Evolutionary conservation across 1,140 invertebrate species (phyloP), one percentile per base, ranked within the genome.

Genomic region (Drosophila fuyamai): DNA sequence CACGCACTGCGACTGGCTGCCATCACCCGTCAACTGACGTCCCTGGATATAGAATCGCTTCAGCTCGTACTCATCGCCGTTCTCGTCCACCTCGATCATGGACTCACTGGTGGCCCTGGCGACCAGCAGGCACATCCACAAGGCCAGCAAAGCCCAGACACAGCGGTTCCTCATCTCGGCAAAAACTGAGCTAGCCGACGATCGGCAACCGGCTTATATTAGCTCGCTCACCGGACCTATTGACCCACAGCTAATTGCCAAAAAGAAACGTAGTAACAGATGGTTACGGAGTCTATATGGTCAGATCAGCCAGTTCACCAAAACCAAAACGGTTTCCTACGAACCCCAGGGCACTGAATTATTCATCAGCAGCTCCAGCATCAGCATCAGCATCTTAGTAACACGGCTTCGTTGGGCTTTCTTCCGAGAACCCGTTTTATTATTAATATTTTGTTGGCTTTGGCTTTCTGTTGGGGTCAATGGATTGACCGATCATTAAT

Each of bases 21-120:
- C 90, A 6, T 77, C 72, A 46, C 86, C 90, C 0, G 46, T 60
- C 27, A 92, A 13, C 56, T 92, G 90, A 1, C 90, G 68, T 1
- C 90, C 90, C 66, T 92, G 81, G 32, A 92, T 92, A 18, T 79
- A 76, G 56, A 92, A 92, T 1, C 83, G 68, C 29, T 92, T 92
- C 41, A 92, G 56, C 44, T 92, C 90, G 29, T 89, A 92, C 38
- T 92, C 90, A 47, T 92, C 81, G 0, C 90, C 90, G 40, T 92
- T 78, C 59, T 90, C 90, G 48, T 92, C 90, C 63, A 92, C 81
- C 77, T 92, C 90, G 56, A 85, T 83, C 50, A 73, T 68, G 2
- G 90, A 76, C 59, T 92, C 90, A 46, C 60, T 6, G 43, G 14
- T 35, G 14, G 41, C 68, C 10, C 32, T 29, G 29, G n/a, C 23